A percentile compares a stretch with the other conserved stretches of the same genome.
Conservation (phyloP, 2,797 vertebrate species). For the Cryptoprocta ferox region DNA sequence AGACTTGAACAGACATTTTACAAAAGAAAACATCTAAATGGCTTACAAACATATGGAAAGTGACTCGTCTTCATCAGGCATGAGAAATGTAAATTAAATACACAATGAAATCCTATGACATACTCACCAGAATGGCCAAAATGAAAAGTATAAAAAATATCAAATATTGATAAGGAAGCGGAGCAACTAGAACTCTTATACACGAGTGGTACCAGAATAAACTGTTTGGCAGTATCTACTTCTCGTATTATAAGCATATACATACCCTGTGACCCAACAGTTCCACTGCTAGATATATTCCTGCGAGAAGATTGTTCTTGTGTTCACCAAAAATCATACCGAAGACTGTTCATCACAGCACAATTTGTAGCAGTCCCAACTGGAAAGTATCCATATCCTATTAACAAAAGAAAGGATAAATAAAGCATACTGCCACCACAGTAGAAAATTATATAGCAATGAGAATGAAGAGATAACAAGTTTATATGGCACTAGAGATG, state of each 20-base stretch:
- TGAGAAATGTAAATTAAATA: conserved; percentile 35
- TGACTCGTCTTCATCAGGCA: conserved; percentile 21
- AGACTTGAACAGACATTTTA: conserved; percentile 32
- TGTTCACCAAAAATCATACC: background rate
- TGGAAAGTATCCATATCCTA: conserved; percentile 22
- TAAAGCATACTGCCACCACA: background rate
- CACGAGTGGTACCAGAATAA: background rate
- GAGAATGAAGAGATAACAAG: background rate
- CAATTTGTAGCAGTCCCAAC: background rate
- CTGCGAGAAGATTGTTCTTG: background rate
- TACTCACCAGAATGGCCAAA: background rate
- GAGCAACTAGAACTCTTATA: background rate
- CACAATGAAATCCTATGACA: background rate
- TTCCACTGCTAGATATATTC: background rate
- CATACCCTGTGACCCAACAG: background rate
- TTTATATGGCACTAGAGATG: background rate
- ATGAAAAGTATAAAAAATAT: conserved; percentile 28
- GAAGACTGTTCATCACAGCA: background rate
- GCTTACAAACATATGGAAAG: background rate
- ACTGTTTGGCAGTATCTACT: background rate
- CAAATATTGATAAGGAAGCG: background rate
- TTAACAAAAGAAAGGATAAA: background rate
- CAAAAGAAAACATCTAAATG: background rate
- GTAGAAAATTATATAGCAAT: background rate
- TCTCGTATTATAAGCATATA: background rate